Conservation (phyloP, 2,113 vertebrate genomes). For the Suncus etruscus region DNA sequence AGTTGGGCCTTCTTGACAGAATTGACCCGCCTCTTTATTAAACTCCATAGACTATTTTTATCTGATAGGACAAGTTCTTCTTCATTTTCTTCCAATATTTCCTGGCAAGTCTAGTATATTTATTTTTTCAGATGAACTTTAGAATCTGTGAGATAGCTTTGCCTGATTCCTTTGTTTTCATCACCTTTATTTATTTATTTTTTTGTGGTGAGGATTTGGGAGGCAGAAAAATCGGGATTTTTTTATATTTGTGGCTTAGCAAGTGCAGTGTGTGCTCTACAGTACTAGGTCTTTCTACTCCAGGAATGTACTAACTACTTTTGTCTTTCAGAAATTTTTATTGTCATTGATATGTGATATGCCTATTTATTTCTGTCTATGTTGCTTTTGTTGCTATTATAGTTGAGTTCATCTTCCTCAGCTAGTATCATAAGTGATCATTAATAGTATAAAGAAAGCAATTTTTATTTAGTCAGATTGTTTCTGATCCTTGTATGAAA, state of each 20-base stretch:
- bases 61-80: conserved; percentile 11
- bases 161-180: conserved; percentile 2
- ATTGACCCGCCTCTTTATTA: conserved; percentile 11
- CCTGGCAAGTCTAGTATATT: conserved; percentile 20
- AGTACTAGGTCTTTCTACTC: neutral
- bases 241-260: conserved; percentile 54
- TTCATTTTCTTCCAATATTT: conserved; percentile 33
- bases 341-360: neutral
- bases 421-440: conserved; percentile 31
- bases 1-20: neutral
- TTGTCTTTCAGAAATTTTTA: conserved; percentile 1
- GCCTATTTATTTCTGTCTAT: conserved; percentile 10
- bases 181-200: conserved; percentile 2
- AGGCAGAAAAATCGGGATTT: conserved; percentile 1
- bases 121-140: conserved; percentile 40
- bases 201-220: conserved; percentile 2
- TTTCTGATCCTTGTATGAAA: neutral
- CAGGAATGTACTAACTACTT: neutral
- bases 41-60: neutral
- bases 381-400: conserved; percentile 42
- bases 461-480: conserved; percentile 45
- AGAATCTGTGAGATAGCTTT: conserved; percentile 6
- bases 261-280: neutral
- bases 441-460: conserved; percentile 23
- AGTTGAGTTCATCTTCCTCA: conserved; percentile 7